phyloP scores from a whole-genome alignment of 1,140 invertebrate genomes.

The Dendrolimus kikuchii region DNA sequence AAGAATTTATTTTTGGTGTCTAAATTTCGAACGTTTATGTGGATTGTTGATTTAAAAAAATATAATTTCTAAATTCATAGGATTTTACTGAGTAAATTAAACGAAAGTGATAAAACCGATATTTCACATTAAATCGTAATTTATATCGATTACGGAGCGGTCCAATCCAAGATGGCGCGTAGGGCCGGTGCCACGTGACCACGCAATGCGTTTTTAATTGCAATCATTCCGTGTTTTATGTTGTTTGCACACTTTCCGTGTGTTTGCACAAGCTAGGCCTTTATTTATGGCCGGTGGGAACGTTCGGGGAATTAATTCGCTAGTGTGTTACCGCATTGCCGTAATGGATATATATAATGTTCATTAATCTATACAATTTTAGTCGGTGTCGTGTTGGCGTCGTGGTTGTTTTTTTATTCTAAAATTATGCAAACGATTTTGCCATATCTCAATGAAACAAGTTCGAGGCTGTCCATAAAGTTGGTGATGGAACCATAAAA shows the following conservation, averaged over 20 bases:
- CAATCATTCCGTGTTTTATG: slow-evolving; percentile 70
- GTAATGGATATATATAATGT: too few species aligned
- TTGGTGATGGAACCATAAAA: too few species aligned
- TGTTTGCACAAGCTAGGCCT: slow-evolving; percentile 49
- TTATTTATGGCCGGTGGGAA: slow-evolving; percentile 66
- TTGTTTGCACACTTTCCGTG: slow-evolving; percentile 58
- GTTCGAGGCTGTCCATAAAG: too few species aligned
- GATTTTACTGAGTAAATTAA: background rate
- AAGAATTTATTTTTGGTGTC: too few species aligned
- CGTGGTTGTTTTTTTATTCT: too few species aligned
- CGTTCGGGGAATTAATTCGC: slow-evolving; percentile 40
- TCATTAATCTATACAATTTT: too few species aligned
- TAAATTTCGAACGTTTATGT: too few species aligned
- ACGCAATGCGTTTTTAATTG: slow-evolving; percentile 67
- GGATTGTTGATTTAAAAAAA: too few species aligned
- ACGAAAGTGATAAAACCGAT: background rate
- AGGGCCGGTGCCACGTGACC: slow-evolving; percentile 40
- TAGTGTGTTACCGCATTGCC: slow-evolving; percentile 12
- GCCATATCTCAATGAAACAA: too few species aligned
- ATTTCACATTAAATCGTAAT: slow-evolving; percentile 2
- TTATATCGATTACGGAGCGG: slow-evolving; percentile 5
- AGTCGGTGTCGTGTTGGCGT: too few species aligned
- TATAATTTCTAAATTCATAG: too few species aligned
- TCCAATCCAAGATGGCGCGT: slow-evolving; percentile 44
- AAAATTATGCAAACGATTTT: too few species aligned